phyloP scores from a whole-genome alignment of 2,797 vertebrate genomes.

The Furcifer pardalis region DNA sequence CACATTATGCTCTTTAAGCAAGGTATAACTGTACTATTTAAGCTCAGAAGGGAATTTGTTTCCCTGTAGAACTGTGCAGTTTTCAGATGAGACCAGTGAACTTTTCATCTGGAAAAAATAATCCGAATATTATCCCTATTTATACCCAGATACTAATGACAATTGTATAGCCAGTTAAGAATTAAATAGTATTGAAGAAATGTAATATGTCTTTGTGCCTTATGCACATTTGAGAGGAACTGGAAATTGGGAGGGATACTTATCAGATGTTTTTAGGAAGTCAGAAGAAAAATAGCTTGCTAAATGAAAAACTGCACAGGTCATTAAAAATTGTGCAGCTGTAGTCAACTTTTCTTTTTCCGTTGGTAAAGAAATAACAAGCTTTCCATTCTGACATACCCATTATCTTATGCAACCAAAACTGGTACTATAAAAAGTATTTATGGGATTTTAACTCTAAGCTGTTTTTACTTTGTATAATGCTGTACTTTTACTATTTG shows the following conservation, averaged over 20 bases:
- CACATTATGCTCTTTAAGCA: too few species aligned
- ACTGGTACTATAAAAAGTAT: not conserved
- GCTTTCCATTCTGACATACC: not conserved
- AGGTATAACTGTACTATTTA: too few species aligned
- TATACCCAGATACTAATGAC: not conserved
- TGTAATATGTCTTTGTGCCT: not conserved
- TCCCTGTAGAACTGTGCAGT: not conserved
- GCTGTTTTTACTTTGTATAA: not conserved
- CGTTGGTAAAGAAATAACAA: too few species aligned
- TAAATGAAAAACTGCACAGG: not conserved
- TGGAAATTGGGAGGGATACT: not conserved
- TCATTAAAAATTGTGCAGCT: not conserved
- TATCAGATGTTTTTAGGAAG: not conserved
- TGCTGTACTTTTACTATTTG: not conserved
- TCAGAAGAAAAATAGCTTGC: not conserved
- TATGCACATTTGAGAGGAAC: not conserved
- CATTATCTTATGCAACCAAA: not conserved
- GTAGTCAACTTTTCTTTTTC: not conserved
- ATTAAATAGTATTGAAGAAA: not conserved
- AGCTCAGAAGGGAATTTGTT: not conserved
- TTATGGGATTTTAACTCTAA: not conserved
- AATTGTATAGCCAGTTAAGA: not conserved
- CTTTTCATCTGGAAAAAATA: not conserved
- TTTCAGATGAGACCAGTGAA: not conserved
- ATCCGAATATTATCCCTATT: not conserved